Base-by-base conservation (phyloP, 2,888 invertebrate genomes). In the Pollenia angustigena region DNA sequence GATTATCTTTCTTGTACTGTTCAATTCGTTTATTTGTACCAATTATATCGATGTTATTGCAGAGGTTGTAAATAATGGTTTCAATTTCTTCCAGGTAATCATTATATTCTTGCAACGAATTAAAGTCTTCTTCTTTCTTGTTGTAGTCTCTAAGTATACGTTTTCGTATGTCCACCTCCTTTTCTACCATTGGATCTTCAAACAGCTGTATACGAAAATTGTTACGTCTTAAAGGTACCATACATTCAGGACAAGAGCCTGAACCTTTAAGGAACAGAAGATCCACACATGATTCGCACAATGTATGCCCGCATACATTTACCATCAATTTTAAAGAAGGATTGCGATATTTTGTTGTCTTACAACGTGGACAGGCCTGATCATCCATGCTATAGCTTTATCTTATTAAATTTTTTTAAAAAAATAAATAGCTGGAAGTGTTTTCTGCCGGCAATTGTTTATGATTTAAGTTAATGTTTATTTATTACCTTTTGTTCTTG, bases 261-360 rank as follows among this genome's bases (percentile, higher is more conserved):
- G 99, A 98, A 52, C 98, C 99, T 95, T 99, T 98, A 18, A 98
- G 95, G 94, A 99, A 99, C 46, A 99, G 94, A 87, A 99, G 94
- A 92, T 99, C 99, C 50, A 99, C 99, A 94, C 99, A 99, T 92
- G 97, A 98, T 94, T 99, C 99, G 94, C 99, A 99, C 90, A 99
- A 94, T 54, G 98, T 97, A 94, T 99, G 99, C 46, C 99, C 99
- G 94, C 99, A 99, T 80, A 98, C 96, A 93, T 99, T 99, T 87
- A 99, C 99, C 97, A 99, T 97, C 94, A 99, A 95, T 93, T 98
- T 98, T 79, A 99, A 94, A 0, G 98, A 97, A 50, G 99, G 99
- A 94, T 99, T 99, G 93, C 99, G 95, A 93, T 99, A 99, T 94
- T 99, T 99, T 68, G 96, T 98, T 54, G 99, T 98, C 95, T 98